phyloP scores from a whole-genome alignment of 2,888 invertebrate species.

The Pheosia gnoma region DNA sequence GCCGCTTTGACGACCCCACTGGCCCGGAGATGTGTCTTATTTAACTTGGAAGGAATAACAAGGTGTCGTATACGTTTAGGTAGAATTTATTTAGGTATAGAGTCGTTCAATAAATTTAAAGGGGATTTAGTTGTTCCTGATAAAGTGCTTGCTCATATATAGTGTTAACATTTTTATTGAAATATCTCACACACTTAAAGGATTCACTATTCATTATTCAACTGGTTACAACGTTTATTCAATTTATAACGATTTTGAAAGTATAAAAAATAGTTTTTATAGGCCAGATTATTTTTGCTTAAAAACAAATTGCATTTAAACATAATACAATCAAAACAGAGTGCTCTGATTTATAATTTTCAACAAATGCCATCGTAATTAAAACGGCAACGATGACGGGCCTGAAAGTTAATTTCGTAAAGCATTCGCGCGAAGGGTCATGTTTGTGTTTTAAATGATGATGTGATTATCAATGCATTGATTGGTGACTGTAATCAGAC shows the following conservation, averaged over 20 bases:
- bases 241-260: no score
- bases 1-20: constrained; percentile 7
- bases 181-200: no score
- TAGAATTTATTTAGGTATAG: constrained; percentile 7
- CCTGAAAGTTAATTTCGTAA: constrained; percentile 27
- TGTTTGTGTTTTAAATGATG: constrained; percentile 26
- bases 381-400: constrained; percentile 22
- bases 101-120: no score
- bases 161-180: no score
- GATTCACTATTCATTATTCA: no score
- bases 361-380: constrained; percentile 19
- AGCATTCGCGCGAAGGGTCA: constrained; percentile 20
- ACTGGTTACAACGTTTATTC: no score
- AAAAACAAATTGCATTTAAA: no score
- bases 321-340: background rate
- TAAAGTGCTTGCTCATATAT: no score
- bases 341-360: background rate
- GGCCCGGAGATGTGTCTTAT: background rate
- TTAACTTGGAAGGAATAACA: constrained; percentile 1
- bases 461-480: constrained; percentile 24
- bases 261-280: no score
- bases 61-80: constrained; percentile 8
- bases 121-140: no score
- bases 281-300: no score
- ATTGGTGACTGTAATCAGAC: constrained; percentile 16